These are phyloP conservation scores for Polyodon spathula DNA, from an alignment of 2,113 vertebrate genomes.

Conservation along the genomic window DNA sequence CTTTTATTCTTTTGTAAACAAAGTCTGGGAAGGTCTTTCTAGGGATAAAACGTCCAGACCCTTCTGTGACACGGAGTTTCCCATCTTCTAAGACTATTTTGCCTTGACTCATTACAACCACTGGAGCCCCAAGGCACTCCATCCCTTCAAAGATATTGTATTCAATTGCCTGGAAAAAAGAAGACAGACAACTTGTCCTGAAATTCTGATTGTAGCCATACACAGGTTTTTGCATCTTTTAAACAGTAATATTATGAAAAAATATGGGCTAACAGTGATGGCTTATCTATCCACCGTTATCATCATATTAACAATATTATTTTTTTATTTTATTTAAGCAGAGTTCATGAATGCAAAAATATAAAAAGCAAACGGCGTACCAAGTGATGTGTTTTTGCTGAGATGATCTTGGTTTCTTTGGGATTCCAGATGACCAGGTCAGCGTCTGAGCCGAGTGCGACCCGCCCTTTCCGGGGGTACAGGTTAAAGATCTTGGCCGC, in stretches of 20 bases:
- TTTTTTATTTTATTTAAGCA: no score
- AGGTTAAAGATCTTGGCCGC: constrained; percentile 91
- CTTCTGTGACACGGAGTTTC: constrained; percentile 55
- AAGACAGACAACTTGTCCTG: no score
- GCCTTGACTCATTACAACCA: constrained; percentile 72
- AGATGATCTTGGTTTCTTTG: constrained; percentile 67
- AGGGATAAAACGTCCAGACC: constrained; percentile 72
- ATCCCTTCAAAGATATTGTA: constrained; percentile 84
- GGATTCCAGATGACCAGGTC: constrained; percentile 89
- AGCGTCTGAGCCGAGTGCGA: constrained; percentile 75
- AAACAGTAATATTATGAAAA: no score
- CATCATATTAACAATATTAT: no score
- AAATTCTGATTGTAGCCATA: no score
- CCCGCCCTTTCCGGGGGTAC: constrained; percentile 83
- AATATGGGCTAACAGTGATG: no score
- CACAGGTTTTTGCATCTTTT: no score
- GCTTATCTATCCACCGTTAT: no score
- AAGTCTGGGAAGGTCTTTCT: constrained; percentile 82
- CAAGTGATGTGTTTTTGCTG: constrained; percentile 73
- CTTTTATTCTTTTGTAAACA: constrained; percentile 86
- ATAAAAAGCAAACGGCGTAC: no score
- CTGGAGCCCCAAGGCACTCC: constrained; percentile 69
- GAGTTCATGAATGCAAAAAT: no score
- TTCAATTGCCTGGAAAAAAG: constrained; percentile 66
- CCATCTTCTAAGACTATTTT: constrained; percentile 70